phyloP scores from a whole-genome alignment of 2,797 vertebrate species.

The Lacerta agilis region DNA sequence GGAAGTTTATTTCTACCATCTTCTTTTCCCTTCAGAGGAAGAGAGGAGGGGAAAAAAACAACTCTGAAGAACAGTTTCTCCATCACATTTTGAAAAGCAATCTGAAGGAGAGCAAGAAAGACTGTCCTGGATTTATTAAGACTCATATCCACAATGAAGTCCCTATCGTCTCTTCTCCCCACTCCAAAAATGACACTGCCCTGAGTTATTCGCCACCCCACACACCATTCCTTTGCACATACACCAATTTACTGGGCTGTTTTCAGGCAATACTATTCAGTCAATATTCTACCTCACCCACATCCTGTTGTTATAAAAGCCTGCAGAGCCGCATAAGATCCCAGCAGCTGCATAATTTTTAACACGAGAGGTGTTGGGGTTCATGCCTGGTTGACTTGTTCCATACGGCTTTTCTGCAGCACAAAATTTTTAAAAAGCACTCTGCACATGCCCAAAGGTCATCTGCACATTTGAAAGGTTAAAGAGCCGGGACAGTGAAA shows the following conservation, averaged over 20 bases:
- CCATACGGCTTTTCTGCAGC: neutral
- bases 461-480: neutral
- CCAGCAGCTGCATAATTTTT: neutral
- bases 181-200: neutral
- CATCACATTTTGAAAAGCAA: neutral
- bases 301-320: neutral
- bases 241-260: neutral
- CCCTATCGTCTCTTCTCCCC: neutral
- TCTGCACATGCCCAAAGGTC: neutral
- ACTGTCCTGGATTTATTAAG: neutral
- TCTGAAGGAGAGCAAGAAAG: neutral
- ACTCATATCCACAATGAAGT: neutral
- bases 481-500: neutral
- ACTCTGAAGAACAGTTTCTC: neutral
- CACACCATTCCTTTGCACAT: neutral
- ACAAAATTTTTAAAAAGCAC: neutral
- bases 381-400: neutral
- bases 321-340: neutral
- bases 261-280: neutral
- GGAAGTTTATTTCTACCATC: constrained; percentile 99
- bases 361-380: neutral
- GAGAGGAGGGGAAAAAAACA: neutral
- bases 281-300: neutral
- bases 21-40: constrained; percentile 88
- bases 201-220: neutral